These are phyloP conservation scores for Acanthoscelides obtectus DNA, from an alignment of 2,888 invertebrate genomes.

Conservation along the genomic window DNA sequence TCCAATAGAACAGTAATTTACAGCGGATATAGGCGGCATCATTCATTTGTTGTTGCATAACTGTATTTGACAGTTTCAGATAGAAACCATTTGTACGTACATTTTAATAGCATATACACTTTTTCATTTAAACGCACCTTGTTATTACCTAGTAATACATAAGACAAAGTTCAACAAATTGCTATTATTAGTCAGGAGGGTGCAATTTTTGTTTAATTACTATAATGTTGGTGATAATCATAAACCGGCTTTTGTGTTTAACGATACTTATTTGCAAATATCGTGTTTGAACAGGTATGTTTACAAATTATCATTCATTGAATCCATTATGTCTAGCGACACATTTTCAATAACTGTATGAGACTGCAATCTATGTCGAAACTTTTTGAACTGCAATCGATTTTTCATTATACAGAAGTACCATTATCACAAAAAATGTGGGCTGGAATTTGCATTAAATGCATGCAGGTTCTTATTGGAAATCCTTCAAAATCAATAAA, in stretches of 20 bases:
- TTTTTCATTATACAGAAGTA: background rate
- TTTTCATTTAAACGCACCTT: too few relatives aligned
- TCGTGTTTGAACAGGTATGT: background rate
- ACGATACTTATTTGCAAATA: background rate
- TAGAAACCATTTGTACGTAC: too few relatives aligned
- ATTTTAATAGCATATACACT: too few relatives aligned
- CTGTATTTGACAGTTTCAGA: too few relatives aligned
- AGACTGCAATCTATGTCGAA: background rate
- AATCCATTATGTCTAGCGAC: background rate
- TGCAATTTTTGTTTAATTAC: too few relatives aligned
- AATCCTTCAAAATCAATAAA: background rate
- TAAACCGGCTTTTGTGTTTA: background rate
- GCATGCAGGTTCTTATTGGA: background rate
- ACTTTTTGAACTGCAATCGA: background rate
- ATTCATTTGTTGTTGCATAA: too few relatives aligned
- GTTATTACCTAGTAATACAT: too few relatives aligned
- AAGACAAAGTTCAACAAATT: too few relatives aligned
- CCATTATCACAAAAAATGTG: background rate
- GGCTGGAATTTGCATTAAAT: background rate
- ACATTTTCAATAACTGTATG: background rate
- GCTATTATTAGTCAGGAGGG: too few relatives aligned
- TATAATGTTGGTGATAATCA: background rate
- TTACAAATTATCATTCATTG: background rate
- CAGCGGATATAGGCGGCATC: too few relatives aligned
- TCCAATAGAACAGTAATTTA: too few relatives aligned